Base-by-base conservation (phyloP, 53 echinoderm and acorn worm genomes). In the Antedon mediterranea region DNA sequence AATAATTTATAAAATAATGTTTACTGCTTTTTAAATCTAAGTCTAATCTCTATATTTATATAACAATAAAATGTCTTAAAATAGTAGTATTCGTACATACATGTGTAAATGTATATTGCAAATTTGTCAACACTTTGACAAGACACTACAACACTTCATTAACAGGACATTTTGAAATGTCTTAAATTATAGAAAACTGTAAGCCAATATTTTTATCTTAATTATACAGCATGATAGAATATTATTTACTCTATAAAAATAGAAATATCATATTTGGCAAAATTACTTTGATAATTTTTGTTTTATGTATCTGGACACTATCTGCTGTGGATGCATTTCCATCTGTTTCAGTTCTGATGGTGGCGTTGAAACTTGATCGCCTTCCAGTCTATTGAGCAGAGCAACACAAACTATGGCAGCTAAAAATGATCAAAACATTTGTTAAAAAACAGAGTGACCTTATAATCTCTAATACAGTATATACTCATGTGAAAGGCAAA, bases 351-450 rank as follows among this genome's bases (percentile, higher is more conserved):
- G 84, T 18, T 78, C 73, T 26, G 78, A 74, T 0, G 32, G 30
- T 15, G 82, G 74, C 4, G 82, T 72, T 28, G 9, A 77, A 34
- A 90, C 78, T 57, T 87, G 90, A 81, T 90, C 90, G 34, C 84
- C 87, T 32, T 84, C 78, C 32, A 90, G 79, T 34, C 90, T 79
- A 81, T 90, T 82, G 34, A 90, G 32, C 14, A 90, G 73, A 6
- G 90, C 72, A 18, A 90, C 90, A 28, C 90, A 90, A 42, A 90
- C 87, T 43, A 86, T 78, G 7, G 84, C 90, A 74, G 75, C 90
- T 90, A 74, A 3, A 30, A n/a, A n/a, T n/a, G n/a, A n/a, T n/a
- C n/a, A 5, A 29, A 0, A 76, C 7, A 34, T 32, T 32, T 34
- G 28, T 74, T 28, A 34, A 30, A 79, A 29, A 70, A 41, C 29